Percentiles rank a stretch among this genome's conserved stretches.
Evolutionary conservation across 2,113 vertebrate species (phyloP).

Genomic region (Eretmochelys imbricata): DNA sequence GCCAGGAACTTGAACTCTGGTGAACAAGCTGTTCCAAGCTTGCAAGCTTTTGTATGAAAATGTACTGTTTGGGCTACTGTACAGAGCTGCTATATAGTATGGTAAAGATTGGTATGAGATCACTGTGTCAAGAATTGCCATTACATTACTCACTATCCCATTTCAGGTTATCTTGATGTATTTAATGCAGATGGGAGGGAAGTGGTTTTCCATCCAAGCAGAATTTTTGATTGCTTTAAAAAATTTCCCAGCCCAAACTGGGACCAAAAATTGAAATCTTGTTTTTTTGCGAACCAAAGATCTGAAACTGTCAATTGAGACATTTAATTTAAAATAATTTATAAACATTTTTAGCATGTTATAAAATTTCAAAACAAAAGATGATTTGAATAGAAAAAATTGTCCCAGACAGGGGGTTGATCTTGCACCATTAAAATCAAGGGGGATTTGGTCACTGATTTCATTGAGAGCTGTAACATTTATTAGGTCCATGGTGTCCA

Average conservation of each 20-base stretch:
- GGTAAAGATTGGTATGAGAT: background rate
- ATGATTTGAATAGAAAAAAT: background rate
- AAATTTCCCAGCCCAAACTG: background rate
- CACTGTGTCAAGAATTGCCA: fast-evolving
- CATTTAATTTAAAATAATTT: background rate
- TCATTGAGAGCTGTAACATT: background rate
- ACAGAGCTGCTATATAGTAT: background rate
- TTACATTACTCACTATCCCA: background rate
- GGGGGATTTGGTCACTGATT: background rate
- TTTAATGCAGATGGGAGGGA: background rate
- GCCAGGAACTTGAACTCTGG: slow-evolving; percentile 64
- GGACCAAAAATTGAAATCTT: background rate
- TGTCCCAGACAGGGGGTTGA: background rate
- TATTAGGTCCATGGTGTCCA: background rate
- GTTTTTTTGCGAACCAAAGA: background rate
- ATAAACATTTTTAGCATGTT: background rate
- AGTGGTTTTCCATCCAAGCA: background rate
- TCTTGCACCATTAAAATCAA: background rate
- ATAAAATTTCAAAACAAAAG: background rate
- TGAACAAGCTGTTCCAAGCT: slow-evolving; percentile 34
- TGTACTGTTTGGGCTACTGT: background rate
- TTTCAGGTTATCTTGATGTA: background rate
- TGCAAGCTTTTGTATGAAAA: slow-evolving; percentile 22
- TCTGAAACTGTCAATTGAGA: background rate
- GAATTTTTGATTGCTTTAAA: background rate